Conservation (phyloP, 1,140 invertebrate genomes). For the Brachionus paranguensis region DNA sequence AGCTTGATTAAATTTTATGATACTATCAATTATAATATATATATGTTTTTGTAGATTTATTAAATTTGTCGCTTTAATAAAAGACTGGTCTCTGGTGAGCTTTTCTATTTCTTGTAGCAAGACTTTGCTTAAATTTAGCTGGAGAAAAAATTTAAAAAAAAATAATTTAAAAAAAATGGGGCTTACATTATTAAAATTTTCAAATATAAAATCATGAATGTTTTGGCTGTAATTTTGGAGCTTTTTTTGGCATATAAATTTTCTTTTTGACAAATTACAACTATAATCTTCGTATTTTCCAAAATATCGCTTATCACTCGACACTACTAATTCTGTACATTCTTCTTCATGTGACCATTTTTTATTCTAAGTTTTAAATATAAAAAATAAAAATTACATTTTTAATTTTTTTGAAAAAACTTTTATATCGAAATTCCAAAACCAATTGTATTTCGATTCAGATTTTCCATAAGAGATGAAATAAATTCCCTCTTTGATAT, state of each 20-base stretch:
- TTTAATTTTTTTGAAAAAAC: background rate
- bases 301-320: background rate
- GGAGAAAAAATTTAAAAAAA: background rate
- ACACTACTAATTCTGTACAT: background rate
- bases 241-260: constrained; percentile 12
- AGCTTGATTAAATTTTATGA: background rate
- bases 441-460: background rate
- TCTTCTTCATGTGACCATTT: background rate
- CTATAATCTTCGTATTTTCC: constrained; percentile 1
- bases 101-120: background rate
- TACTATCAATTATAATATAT: background rate
- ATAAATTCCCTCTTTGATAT: background rate
- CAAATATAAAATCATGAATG: background rate
- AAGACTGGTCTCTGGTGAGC: background rate
- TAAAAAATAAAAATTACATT: background rate
- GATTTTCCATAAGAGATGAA: background rate
- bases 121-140: background rate
- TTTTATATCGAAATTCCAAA: background rate
- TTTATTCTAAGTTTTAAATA: background rate
- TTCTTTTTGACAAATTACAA: background rate
- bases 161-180: background rate
- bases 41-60: background rate
- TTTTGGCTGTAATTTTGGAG: background rate
- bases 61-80: background rate
- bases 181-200: background rate